Evolutionary conservation across 2,888 invertebrate genomes (phyloP), one percentile per base, ranked within the genome.

Genomic region (Trimorus sp.): DNA sequence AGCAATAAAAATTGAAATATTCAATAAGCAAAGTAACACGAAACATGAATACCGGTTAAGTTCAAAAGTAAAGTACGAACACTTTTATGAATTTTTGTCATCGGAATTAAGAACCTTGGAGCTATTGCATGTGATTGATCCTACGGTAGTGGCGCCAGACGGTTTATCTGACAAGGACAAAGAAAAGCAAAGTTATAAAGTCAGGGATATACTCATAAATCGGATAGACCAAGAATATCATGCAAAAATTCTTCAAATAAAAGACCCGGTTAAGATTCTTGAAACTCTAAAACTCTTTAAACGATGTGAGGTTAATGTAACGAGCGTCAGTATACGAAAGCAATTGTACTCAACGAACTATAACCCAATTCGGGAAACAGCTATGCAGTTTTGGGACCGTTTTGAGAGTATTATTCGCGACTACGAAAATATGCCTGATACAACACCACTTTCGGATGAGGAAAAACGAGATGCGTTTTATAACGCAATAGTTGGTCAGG

Each of bases 271-370:
- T 48, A 48, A 48, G 7, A 53, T 53, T 9, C 38, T 14, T 15
- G 58, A 59, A 59, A 59, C 15, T n/a, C 36, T 59, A 14, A 59
- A 59, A 59, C 5, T 40, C 11, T 40, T 59, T 14, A 59, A 59
- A 59, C 58, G 58, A 59, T 40, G 58, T 40, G 40, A 59, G 15
- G 14, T 40, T 15, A 59, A 40, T 59, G 9, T 40, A 8, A 40
- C 40, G 58, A 59, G 58, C 40, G 58, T 37, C 15, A 38, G 38
- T n/a, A 58, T 59, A 15, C 40, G 58, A 37, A 59, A 59, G 11
- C 58, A 59, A 8, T 38, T 58, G 6, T 14, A 58, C 9, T 59
- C 40, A 11, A 40, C 40, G 14, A 14, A 9, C 11, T 59, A 59
- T 11, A 59, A 59, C 36, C 40, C 58, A 15, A 1, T 1, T 0